Percentiles rank a stretch among this genome's conserved stretches.
Evolutionary conservation across 2,888 invertebrate genomes (phyloP).

Genomic region (Bugulina stolonifera): DNA sequence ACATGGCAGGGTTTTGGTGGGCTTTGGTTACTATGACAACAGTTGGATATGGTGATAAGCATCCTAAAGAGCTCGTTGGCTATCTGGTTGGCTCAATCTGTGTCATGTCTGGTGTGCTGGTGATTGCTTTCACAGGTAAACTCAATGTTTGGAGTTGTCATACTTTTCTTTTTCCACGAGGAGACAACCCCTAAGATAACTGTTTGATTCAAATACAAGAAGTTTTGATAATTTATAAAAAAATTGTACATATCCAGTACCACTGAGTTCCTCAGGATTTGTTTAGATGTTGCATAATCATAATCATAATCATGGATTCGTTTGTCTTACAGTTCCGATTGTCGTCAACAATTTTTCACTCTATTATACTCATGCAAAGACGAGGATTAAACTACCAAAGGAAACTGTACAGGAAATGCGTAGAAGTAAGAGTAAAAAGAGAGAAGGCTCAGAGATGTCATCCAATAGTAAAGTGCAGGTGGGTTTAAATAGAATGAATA

Average conservation of each 20-base stretch:
- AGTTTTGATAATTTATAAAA: too few relatives aligned
- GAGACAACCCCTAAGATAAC: too few relatives aligned
- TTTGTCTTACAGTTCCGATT: constrained; percentile 49
- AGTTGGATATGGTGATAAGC: constrained; percentile 51
- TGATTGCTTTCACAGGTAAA: constrained; percentile 41
- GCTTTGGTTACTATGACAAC: constrained; percentile 53
- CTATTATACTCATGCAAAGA: constrained; percentile 50
- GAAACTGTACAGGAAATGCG: constrained; percentile 7
- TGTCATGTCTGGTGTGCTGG: constrained; percentile 50
- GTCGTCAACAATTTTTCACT: constrained; percentile 51
- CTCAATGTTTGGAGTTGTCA: too few relatives aligned
- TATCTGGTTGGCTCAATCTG: constrained; percentile 47
- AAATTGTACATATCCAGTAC: too few relatives aligned
- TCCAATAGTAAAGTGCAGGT: not conserved
- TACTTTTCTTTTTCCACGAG: too few relatives aligned
- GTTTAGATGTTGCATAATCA: too few relatives aligned
- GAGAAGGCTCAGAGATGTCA: not conserved
- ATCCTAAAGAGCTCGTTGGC: constrained; percentile 44
- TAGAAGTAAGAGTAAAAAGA: not conserved
- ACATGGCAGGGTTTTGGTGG: constrained; percentile 49
- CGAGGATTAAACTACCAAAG: constrained; percentile 43
- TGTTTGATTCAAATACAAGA: too few relatives aligned
- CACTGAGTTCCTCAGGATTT: too few relatives aligned
- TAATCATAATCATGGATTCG: too few relatives aligned
- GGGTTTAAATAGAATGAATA: too few relatives aligned